Evolutionary conservation across 2,888 invertebrate species (phyloP), one percentile per base, ranked within the genome.

Genomic region (Zygaena filipendulae): DNA sequence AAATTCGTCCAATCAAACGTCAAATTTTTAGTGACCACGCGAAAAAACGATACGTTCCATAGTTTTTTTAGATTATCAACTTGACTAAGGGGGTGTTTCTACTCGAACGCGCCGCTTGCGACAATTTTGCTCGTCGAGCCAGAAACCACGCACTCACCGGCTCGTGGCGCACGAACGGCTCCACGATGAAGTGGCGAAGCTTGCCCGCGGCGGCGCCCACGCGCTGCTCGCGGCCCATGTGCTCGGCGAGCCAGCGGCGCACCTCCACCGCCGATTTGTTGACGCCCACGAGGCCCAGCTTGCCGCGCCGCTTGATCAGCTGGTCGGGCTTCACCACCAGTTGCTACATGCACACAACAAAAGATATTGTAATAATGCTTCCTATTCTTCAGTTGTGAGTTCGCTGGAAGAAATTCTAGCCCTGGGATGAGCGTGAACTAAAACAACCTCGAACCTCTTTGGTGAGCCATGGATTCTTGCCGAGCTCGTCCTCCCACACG

Each of bases 311-410:
- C 67, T 99, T 99, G 61, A 99, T 99, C 69, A 99, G 82, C 81
- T 99, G 99, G 74, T 99, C 99, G 0, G 98, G 98, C 61, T 99
- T 99, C n/a, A 95, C 97, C 3, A 99, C 98, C 43, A 98, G 81
- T 72, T 90, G 87, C 91, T 92, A 75, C 14, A 38, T 36, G 18
- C 3, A 30, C 21, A 28, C 11, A 9, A 20, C 5, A 24, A 10
- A 18, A 9, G 6, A 23, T n/a, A n/a, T n/a, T n/a, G n/a, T n/a
- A n/a, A n/a, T n/a, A n/a, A n/a, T n/a, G n/a, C n/a, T n/a, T n/a
- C n/a, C n/a, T n/a, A n/a, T n/a, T n/a, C n/a, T n/a, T n/a, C n/a
- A 8, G 8, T 13, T 25, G 3, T 18, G 18, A 7, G 18, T n/a
- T n/a, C n/a, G 5, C 8, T 8, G 2, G 8, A 18, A 5, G 18